Base-by-base conservation (phyloP, 2,113 vertebrate genomes). In the Aix galericulata region DNA sequence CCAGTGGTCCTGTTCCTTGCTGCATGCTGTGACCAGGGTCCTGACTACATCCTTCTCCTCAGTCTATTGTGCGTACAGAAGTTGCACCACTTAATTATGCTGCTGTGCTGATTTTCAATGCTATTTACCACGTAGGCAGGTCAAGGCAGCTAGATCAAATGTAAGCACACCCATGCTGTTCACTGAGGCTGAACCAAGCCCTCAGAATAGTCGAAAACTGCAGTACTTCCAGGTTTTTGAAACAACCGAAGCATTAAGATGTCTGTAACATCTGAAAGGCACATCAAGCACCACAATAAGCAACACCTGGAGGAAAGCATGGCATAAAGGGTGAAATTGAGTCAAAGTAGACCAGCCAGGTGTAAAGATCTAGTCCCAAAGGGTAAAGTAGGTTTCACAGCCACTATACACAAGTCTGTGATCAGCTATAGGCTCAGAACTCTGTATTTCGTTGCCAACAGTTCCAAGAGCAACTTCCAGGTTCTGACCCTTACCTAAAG, bases 401-500 rank as follows among this genome's bases (percentile, higher is more conserved):
- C 12, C 76, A 75, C n/a, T 58, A 75, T 36, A 87, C 66, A 80
- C 58, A 42, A 31, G 32, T 15, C 53, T 84, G 27, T 34, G 44
- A 84, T 60, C 74, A 84, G 66, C 58, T 85, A 72, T 34, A 46
- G 26, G 40, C 60, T 93, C 76, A 64, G 13, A 52, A 26, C 50
- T 52, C 23, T 25, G 13, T 52, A 52, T 52, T 52, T 52, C 13
- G 13, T 26, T 52, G 50, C 50, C 13, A 52, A 52, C 23, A 52
- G 50, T 52, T 52, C 50, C 25, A 26, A 14, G 7, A 52, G 46
- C 72, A 91, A 59, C 42, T 79, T 92, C 84, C 52, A 69, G 13
- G 32, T 64, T 91, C 66, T 91, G 83, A 82, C 58, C 69, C 87
- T 91, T 81, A 76, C 56, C 66, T 87, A 86, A 63, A 88, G 82